Conservation (phyloP, 2,113 vertebrate species). For the Oryzias javanicus region DNA sequence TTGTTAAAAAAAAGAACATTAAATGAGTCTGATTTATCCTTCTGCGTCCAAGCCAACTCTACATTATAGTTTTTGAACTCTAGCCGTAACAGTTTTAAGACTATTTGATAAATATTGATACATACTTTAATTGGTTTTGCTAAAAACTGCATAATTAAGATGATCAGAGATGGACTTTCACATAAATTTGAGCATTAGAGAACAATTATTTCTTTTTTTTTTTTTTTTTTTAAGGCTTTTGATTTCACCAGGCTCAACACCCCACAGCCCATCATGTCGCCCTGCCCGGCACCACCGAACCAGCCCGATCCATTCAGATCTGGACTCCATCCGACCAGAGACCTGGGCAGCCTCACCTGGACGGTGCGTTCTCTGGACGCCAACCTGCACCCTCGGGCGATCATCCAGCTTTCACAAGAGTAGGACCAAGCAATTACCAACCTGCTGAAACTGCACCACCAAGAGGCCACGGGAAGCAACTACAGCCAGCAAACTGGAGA, state of each 20-base stretch:
- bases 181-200: no score
- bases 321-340: slow-evolving; percentile 21
- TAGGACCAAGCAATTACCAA: slow-evolving; percentile 65
- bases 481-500: no score
- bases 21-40: no score
- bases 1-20: no score
- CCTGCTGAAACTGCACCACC: slow-evolving; percentile 61
- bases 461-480: neutral
- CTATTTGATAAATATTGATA: no score
- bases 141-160: no score
- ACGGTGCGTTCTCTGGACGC: neutral
- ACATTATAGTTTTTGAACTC: no score
- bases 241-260: slow-evolving; percentile 46
- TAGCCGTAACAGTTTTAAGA: no score
- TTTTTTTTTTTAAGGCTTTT: slow-evolving; percentile 17
- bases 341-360: slow-evolving; percentile 46
- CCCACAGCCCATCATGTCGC: slow-evolving; percentile 53
- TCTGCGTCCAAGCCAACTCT: no score
- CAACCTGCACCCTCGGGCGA: neutral
- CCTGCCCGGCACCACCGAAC: slow-evolving; percentile 22
- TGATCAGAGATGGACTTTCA: no score
- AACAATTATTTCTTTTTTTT: neutral
- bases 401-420: slow-evolving; percentile 65
- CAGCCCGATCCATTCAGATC: slow-evolving; percentile 53
- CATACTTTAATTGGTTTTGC: no score